Percentiles rank a stretch among this genome's conserved stretches.
Evolutionary conservation across 1,140 invertebrate species (phyloP).

Genomic region (Drosophila eugracilis): DNA sequence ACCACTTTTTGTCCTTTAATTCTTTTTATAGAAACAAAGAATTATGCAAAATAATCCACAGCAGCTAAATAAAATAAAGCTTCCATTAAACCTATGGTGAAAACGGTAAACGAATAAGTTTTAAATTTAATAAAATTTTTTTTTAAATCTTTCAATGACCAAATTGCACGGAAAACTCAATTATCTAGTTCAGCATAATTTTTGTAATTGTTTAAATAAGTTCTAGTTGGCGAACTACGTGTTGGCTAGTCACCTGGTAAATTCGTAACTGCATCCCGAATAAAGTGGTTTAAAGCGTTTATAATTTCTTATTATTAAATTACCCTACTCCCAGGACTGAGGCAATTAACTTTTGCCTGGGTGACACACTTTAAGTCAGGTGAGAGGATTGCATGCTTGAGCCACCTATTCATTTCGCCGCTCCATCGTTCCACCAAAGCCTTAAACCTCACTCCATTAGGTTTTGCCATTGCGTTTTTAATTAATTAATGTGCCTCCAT

Average conservation of each 20-base stretch:
- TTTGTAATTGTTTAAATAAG: not conserved
- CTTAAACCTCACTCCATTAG: slow-evolving; percentile 24
- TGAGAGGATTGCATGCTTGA: slow-evolving; percentile 10
- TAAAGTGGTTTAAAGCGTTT: slow-evolving; percentile 2
- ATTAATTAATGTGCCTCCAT: slow-evolving; percentile 41
- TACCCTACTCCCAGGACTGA: slow-evolving; percentile 2
- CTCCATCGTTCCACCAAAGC: slow-evolving; percentile 5
- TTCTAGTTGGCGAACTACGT: slow-evolving; percentile 22
- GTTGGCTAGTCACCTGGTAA: slow-evolving; percentile 2
- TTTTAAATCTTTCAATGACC: too few species aligned
- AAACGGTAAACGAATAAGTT: not conserved
- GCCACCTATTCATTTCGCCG: slow-evolving; percentile 20
- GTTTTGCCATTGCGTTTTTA: slow-evolving; percentile 28
- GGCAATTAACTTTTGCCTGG: slow-evolving; percentile 23
- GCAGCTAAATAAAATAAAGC: too few species aligned
- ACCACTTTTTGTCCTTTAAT: too few species aligned
- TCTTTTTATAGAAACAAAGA: not conserved
- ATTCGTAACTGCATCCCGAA: slow-evolving; percentile 16
- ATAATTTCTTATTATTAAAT: slow-evolving; percentile 26
- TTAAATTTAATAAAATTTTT: not conserved
- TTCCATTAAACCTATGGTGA: not conserved
- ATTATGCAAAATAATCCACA: too few species aligned
- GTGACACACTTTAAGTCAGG: slow-evolving; percentile 17
- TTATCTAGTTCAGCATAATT: not conserved
- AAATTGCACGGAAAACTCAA: not conserved